Evolutionary conservation across 2,888 invertebrate species (phyloP).

Genomic region (Apotomis betuletana): DNA sequence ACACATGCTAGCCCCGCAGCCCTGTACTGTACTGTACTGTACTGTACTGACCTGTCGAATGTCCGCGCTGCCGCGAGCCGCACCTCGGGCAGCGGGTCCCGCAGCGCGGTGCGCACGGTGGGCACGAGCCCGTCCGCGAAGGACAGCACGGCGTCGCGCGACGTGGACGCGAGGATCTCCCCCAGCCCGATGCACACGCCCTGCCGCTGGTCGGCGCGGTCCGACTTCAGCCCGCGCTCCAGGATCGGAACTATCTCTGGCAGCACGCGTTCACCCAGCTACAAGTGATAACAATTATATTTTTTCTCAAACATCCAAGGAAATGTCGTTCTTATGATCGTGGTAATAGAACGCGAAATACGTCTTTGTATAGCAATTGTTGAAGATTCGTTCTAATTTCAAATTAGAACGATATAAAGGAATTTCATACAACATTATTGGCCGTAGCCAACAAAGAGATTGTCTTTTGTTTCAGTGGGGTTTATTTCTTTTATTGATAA

Average conservation of each 20-base stretch:
- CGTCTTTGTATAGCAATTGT: no score
- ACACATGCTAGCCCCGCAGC: no score
- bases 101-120: conserved; percentile 96
- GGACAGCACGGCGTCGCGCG: conserved; percentile 95
- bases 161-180: conserved; percentile 98
- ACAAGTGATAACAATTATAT: neutral
- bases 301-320: no score
- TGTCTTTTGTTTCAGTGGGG: no score
- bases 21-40: neutral
- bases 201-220: conserved; percentile 96
- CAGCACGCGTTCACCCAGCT: conserved; percentile 96
- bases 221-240: conserved; percentile 95
- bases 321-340: no score
- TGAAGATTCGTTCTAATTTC: no score
- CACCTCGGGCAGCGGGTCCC: conserved; percentile 96
- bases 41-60: conserved; percentile 86
- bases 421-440: no score
- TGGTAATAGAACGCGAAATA: no score
- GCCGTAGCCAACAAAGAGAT: no score
- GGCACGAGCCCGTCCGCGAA: conserved; percentile 84
- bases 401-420: no score
- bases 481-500: no score
- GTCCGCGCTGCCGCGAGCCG: conserved; percentile 97
- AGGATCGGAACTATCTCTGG: conserved; percentile 99
- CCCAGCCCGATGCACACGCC: conserved; percentile 99